Evolutionary conservation across 2,797 vertebrate genomes (phyloP), one percentile per base, ranked within the genome.

Genomic region (Orestias chungarensis): DNA sequence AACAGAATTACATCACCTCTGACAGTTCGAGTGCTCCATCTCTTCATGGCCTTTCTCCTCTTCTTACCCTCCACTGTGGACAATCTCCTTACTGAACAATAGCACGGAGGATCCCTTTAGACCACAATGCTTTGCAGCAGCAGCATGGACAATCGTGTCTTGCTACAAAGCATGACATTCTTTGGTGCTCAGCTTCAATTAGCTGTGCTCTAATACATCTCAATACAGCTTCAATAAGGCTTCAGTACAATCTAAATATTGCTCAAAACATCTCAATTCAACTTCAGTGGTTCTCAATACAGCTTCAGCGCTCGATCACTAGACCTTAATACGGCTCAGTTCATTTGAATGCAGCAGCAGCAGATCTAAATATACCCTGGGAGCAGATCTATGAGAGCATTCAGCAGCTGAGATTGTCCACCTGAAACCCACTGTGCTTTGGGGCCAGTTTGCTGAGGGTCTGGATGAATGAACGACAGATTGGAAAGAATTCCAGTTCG

Each of bases 181-280:
- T 89, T 89, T 88, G 88, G 86, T 85, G 87, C 90, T 93, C 92
- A 93, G 86, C 89, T 92, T 91, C 87, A 90, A 93, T 93, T 93
- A 93, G 90, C 89, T 92, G 91, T 92, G 92, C 91, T 93, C 91
- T 92, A 89, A 88, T 92, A 92, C 90, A 91, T 92, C 88, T 93
- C 90, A 93, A 93, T 92, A 78, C 89, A 81, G 67, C 86, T 70
- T 76, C 85, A 82, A 76, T 79, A 67, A 72, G 27, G 81, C 85
- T 82, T 85, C 87, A 74, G 82, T 79, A 77, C 82, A 75, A 90
- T 91, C 91, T 90, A 87, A 91, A 92, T 89, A 86, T 89, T 82
- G 81, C 92, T 92, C 89, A 92, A 90, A 92, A 93, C 89, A 93
- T 91, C 85, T 92, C 91, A 92, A 80, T 93, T 92, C 91, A 92